Evolutionary conservation across 2,888 invertebrate genomes (phyloP).

Genomic region (Thera obeliscata): DNA sequence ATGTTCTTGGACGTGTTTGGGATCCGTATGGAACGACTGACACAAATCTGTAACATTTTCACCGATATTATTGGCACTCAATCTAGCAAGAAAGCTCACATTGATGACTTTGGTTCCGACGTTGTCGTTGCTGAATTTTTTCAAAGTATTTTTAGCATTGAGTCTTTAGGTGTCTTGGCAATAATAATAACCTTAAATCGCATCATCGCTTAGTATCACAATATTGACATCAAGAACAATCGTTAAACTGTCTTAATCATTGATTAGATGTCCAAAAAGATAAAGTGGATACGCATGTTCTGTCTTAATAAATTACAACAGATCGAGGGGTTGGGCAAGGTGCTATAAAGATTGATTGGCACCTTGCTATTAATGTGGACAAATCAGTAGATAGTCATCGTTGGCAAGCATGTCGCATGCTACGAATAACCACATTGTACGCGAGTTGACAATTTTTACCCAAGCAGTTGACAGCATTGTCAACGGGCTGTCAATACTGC

Average conservation of each 20-base stretch:
- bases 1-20: conserved; percentile 68
- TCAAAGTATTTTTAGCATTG: conserved; percentile 23
- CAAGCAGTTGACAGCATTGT: conserved; percentile 44
- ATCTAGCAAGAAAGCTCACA: conserved; percentile 46
- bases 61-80: conserved; percentile 49
- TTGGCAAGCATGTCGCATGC: conserved; percentile 56
- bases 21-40: conserved; percentile 60
- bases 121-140: conserved; percentile 17
- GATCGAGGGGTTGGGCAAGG: conserved; percentile 66
- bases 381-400: conserved; percentile 63
- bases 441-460: conserved; percentile 62
- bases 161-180: conserved; percentile 17
- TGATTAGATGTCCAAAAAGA: conserved; percentile 51
- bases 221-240: conserved; percentile 47
- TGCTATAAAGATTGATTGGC: conserved; percentile 70
- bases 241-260: conserved; percentile 49
- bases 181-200: conserved; percentile 22
- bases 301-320: conserved; percentile 62
- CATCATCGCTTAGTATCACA: conserved; percentile 37
- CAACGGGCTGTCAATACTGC: conserved; percentile 33
- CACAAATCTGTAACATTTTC: conserved; percentile 53
- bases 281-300: conserved; percentile 53
- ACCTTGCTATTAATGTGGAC: conserved; percentile 60
- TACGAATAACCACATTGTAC: conserved; percentile 56
- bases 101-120: conserved; percentile 30